Evolutionary conservation across 2,113 vertebrate species (phyloP).

Genomic region (Ochotona princeps): DNA sequence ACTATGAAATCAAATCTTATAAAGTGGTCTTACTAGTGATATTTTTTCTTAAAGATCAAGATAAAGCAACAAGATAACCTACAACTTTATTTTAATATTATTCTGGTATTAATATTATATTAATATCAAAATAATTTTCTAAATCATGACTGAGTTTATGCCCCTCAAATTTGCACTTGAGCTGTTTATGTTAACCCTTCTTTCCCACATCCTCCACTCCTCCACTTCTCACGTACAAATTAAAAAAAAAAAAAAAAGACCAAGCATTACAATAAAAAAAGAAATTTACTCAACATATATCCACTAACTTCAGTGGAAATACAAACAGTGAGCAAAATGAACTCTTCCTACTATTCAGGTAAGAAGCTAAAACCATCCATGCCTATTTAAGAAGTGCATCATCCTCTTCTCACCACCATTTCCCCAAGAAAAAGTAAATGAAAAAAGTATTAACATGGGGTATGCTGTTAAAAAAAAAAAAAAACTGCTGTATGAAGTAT

Average conservation of each 20-base stretch:
- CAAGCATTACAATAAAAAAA: slow-evolving; percentile 6
- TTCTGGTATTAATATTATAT: slow-evolving; percentile 15
- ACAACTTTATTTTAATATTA: slow-evolving; percentile 41
- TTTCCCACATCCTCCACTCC: not conserved
- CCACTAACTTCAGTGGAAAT: not conserved
- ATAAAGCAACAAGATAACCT: slow-evolving; percentile 44
- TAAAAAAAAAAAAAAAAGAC: slow-evolving; percentile 4
- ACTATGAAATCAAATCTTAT: not conserved
- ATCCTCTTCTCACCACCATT: not conserved
- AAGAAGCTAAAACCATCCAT: slow-evolving; percentile 30
- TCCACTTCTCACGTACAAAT: slow-evolving; percentile 50
- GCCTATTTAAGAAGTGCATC: not conserved
- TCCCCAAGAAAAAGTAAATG: not conserved
- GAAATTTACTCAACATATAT: not conserved
- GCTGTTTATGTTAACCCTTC: not conserved
- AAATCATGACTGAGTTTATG: not conserved
- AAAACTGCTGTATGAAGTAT: slow-evolving; percentile 27
- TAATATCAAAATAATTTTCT: not conserved
- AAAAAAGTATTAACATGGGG: not conserved
- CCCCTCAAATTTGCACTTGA: not conserved
- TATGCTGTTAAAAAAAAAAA: slow-evolving; percentile 35
- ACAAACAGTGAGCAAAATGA: not conserved
- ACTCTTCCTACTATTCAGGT: not conserved
- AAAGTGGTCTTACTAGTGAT: not conserved
- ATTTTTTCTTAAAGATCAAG: not conserved